These are phyloP conservation scores for Saimiri boliviensis DNA, from an alignment of 2,113 vertebrate genomes.

Conservation along the genomic window DNA sequence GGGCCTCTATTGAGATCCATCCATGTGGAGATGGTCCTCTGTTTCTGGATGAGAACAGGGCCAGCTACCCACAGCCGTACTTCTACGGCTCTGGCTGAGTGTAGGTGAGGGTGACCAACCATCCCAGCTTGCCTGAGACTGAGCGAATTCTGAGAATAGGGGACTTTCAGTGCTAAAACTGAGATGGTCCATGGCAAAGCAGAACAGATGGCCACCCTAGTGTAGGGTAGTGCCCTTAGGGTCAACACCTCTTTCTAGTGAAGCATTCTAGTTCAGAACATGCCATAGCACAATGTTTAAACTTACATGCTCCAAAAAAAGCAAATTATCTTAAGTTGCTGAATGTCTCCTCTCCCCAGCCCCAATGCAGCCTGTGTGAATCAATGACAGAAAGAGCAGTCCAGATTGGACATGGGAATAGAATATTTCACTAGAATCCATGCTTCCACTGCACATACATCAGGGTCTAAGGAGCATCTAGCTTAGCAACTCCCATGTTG, in stretches of 20 bases:
- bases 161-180: no score
- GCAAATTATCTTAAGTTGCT: background rate
- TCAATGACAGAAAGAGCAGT: background rate
- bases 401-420: background rate
- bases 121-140: background rate
- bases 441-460: accelerated
- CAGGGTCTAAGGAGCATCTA: background rate
- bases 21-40: background rate
- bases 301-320: background rate
- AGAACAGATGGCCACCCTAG: background rate
- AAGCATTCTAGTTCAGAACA: background rate
- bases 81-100: background rate
- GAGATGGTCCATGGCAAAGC: background rate
- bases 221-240: background rate
- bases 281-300: background rate
- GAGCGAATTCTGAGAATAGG: background rate
- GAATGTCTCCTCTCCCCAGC: no score
- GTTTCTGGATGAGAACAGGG: background rate
- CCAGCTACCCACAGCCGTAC: background rate
- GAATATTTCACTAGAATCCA: background rate
- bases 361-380: background rate
- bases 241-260: background rate
- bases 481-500: background rate
- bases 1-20: background rate
- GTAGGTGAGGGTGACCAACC: no score